Evolutionary conservation across 2,797 vertebrate species (phyloP).

Genomic region (Hafferia zeledoni): DNA sequence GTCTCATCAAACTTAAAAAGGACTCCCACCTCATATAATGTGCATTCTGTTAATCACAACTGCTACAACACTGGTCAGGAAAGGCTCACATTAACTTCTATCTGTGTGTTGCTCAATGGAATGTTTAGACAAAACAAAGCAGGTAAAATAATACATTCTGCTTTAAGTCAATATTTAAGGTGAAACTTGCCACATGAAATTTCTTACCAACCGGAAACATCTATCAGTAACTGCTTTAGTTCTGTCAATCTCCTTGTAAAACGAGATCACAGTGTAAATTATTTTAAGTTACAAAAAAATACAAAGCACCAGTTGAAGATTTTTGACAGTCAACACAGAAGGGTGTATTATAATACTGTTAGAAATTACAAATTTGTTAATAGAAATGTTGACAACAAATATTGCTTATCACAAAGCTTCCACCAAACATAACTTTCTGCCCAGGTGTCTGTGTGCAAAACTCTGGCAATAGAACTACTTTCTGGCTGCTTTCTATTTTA

Average conservation of each 20-base stretch:
- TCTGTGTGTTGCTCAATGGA: not conserved
- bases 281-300: not conserved
- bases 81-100: not conserved
- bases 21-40: not conserved
- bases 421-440: not conserved
- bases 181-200: not conserved
- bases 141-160: not conserved
- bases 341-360: not conserved
- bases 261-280: not conserved
- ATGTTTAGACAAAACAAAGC: not conserved
- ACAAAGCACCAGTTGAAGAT: not conserved
- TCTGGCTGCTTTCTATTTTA: not conserved
- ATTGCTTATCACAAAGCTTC: not conserved
- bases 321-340: slow-evolving; percentile 19
- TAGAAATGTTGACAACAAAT: not conserved
- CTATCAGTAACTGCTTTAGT: not conserved
- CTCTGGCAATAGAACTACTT: not conserved
- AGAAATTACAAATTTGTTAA: not conserved
- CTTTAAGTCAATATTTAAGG: not conserved
- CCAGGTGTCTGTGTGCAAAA: not conserved
- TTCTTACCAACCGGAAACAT: not conserved
- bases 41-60: not conserved
- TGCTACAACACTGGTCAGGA: not conserved
- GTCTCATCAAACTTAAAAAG: not conserved
- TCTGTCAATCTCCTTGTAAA: not conserved